Base-by-base conservation (phyloP, 2,888 invertebrate genomes). In the Acrocyrtus sp. region DNA sequence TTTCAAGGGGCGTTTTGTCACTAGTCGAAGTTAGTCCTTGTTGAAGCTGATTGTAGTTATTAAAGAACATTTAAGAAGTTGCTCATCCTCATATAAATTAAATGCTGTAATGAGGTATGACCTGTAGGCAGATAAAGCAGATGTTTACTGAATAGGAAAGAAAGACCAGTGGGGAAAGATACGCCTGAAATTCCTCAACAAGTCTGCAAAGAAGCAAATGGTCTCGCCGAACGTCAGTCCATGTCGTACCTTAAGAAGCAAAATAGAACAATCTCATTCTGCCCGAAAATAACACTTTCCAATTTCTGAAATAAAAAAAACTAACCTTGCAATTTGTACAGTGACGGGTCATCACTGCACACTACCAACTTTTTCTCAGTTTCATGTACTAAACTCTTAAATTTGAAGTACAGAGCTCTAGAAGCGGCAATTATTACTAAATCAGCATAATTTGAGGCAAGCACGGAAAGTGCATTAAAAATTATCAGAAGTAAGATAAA, bases 101-200 rank as follows among this genome's bases (percentile, higher is more conserved):
- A 10, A n/a, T n/a, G 17, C 15, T 6, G 19, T 6, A 47, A 8
- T n/a, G 19, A n/a, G n/a, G 21, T 41, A 19, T 45, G 12, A 79
- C 79, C 62, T 76, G 74, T 12, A 78, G 50, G 27, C 78, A 77
- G 45, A 78, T 56, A 34, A 68, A 74, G 29, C 74, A 78, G 3
- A 76, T 76, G 39, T 74, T 78, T 15, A 70, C 43, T 19, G 72
- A 47, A 43, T 72, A 79, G 4, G 79, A 78, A 1, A 77, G 29
- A 21, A 79, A 78, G n/a, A 79, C 68, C 2, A 79, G 34, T 3
- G 79, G 79, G 0, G 79, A 79, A 0, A 79, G 53, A 24, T 78
- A 61, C 4, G 57, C 61, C 27, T 79, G 77, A 19, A 78, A 58
- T 2, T 74, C 75, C 26, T 77, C 74, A 19, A 79, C 19, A 3